Percentiles rank a stretch among this genome's conserved stretches.
phyloP scores from a whole-genome alignment of 2,113 vertebrate species.

The Verasper variegatus region DNA sequence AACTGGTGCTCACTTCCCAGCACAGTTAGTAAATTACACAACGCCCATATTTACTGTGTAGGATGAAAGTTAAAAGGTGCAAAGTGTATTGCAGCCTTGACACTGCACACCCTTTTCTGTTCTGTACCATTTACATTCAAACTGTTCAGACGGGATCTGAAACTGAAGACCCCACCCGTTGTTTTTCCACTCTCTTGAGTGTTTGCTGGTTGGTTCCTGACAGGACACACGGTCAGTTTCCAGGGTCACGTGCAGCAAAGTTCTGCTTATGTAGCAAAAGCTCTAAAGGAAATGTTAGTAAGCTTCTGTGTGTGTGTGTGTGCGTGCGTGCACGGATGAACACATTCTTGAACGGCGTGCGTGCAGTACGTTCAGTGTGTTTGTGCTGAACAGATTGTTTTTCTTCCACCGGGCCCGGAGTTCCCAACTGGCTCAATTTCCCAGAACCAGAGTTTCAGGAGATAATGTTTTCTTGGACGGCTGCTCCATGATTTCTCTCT shows the following conservation, averaged over 20 bases:
- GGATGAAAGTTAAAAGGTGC: too few relatives aligned
- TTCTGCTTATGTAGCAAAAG: slow-evolving; percentile 56
- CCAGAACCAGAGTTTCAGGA: slow-evolving; percentile 20
- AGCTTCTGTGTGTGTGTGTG: not conserved
- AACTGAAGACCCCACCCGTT: not conserved
- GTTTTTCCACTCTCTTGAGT: not conserved
- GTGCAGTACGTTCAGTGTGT: slow-evolving; percentile 14
- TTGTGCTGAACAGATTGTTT: slow-evolving; percentile 36
- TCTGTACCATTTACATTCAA: not conserved
- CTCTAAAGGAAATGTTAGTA: slow-evolving; percentile 29
- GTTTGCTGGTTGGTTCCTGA: not conserved
- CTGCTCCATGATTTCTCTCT: not conserved
- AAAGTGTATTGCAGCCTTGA: too few relatives aligned
- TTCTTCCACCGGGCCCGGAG: slow-evolving; percentile 37
- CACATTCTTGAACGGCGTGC: slow-evolving; percentile 37
- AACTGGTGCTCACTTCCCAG: not conserved
- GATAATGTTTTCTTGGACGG: slow-evolving; percentile 1
- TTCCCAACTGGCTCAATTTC: slow-evolving; percentile 34
- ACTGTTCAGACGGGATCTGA: not conserved
- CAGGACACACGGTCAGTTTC: slow-evolving; percentile 34
- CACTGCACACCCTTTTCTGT: not conserved
- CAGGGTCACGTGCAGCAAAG: slow-evolving; percentile 33
- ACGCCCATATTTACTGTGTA: too few relatives aligned
- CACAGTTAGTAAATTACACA: too few relatives aligned
- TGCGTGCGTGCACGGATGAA: not conserved